phyloP scores from a whole-genome alignment of 2,113 vertebrate genomes.

The Gopherus flavomarginatus region DNA sequence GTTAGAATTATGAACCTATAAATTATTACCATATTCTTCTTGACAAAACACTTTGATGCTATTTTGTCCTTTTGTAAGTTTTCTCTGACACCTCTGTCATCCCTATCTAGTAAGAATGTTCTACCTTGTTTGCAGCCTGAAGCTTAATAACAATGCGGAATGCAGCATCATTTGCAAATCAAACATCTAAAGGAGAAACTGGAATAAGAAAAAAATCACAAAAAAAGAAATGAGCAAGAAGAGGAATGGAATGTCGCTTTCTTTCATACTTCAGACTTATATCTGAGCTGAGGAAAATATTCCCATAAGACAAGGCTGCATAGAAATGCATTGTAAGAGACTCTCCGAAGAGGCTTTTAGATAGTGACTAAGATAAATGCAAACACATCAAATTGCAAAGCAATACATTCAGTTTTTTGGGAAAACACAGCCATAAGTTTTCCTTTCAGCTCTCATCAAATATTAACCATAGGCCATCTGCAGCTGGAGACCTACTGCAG shows the following conservation, averaged over 20 bases:
- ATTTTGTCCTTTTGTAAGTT: rapidly evolving
- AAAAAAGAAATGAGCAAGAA: background rate
- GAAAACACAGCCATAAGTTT: background rate
- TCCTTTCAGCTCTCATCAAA: background rate
- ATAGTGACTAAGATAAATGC: background rate
- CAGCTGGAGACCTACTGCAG: background rate
- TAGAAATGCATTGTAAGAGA: background rate
- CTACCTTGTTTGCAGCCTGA: background rate
- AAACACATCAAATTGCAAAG: background rate
- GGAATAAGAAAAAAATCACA: background rate
- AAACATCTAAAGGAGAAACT: background rate
- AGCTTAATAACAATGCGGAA: background rate
- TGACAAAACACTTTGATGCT: background rate
- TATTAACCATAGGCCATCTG: background rate
- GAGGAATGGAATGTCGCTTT: background rate
- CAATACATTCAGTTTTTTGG: background rate
- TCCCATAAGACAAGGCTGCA: background rate
- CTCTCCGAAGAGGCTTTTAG: background rate
- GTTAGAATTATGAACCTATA: background rate
- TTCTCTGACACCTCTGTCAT: background rate
- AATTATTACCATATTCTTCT: background rate
- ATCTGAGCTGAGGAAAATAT: background rate
- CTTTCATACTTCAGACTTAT: background rate
- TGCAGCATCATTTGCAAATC: background rate
- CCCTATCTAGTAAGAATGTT: background rate